Percentiles rank a stretch among this genome's conserved stretches.
Conservation (phyloP, 2,888 invertebrate species). For the Melinaea marsaeus region DNA sequence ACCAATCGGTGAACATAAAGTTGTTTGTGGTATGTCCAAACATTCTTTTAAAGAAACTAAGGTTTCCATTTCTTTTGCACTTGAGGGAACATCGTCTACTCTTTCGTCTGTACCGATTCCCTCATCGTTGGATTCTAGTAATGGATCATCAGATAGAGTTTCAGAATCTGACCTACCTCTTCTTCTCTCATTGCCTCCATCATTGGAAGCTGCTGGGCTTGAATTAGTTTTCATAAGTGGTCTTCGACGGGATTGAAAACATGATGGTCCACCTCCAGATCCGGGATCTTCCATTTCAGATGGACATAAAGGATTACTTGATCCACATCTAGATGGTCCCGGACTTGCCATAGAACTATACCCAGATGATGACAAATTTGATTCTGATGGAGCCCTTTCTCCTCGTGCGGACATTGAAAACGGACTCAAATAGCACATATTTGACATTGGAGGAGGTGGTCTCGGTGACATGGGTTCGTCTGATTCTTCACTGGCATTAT, state of each 20-base stretch:
- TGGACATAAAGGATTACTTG: slow-evolving; percentile 87
- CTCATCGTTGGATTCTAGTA: slow-evolving; percentile 86
- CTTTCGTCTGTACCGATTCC: slow-evolving; percentile 88
- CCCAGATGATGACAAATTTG: slow-evolving; percentile 89
- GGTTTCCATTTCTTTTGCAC: slow-evolving; percentile 80
- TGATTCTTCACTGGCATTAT: slow-evolving; percentile 87
- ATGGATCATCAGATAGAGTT: slow-evolving; percentile 84
- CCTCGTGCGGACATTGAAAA: slow-evolving; percentile 85
- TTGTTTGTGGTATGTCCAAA: slow-evolving; percentile 67
- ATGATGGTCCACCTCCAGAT: slow-evolving; percentile 74
- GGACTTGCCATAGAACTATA: slow-evolving; percentile 92
- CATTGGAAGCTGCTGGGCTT: slow-evolving; percentile 64
- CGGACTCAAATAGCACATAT: slow-evolving; percentile 87
- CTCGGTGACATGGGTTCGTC: slow-evolving; percentile 84
- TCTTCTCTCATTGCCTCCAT: slow-evolving; percentile 70
- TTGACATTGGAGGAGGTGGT: slow-evolving; percentile 71
- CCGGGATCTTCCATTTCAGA: slow-evolving; percentile 86
- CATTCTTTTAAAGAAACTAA: slow-evolving; percentile 64
- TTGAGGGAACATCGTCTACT: slow-evolving; percentile 83
- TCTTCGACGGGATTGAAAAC: slow-evolving; percentile 78
- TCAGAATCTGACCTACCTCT: slow-evolving; percentile 85
- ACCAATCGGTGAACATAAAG: slow-evolving; percentile 67
- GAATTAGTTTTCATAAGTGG: slow-evolving; percentile 80
- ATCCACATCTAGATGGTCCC: slow-evolving; percentile 88
- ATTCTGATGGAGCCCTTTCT: slow-evolving; percentile 88